A percentile compares a stretch with the other conserved stretches of the same genome.
Evolutionary conservation across 2,797 vertebrate species (phyloP).

Genomic region (Microctenopoma stevenorrisi): DNA sequence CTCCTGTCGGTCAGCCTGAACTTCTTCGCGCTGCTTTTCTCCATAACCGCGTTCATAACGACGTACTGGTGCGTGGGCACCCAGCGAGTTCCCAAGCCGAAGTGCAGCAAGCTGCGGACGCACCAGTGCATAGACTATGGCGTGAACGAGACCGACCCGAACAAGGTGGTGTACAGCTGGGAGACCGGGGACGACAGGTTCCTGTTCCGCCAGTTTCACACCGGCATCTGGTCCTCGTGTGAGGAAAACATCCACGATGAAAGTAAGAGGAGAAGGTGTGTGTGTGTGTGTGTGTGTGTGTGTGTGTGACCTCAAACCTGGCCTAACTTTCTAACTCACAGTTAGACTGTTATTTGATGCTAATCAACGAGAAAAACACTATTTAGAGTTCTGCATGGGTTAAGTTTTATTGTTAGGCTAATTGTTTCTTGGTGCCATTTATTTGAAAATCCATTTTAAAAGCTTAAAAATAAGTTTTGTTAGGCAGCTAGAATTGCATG

Average conservation of each 20-base stretch:
- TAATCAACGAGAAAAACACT: too few relatives aligned
- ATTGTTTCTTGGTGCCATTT: neutral
- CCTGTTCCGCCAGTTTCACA: conserved; percentile 93
- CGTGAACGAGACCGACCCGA: conserved; percentile 89
- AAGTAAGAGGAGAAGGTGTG: conserved; percentile 82
- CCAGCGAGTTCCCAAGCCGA: conserved; percentile 92
- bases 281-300: conserved; percentile 47
- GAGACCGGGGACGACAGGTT: conserved; percentile 95
- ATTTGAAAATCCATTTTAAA: neutral
- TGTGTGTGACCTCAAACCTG: neutral
- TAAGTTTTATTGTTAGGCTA: too few relatives aligned
- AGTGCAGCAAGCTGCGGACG: conserved; percentile 90
- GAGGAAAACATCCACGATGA: conserved; percentile 92
- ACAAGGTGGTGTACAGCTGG: conserved; percentile 94
- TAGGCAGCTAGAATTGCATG: neutral
- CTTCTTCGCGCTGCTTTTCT: conserved; percentile 92
- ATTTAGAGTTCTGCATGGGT: too few relatives aligned
- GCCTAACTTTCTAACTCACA: too few relatives aligned
- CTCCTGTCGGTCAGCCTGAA: conserved; percentile 91
- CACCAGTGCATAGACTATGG: conserved; percentile 92
- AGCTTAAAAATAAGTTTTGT: neutral
- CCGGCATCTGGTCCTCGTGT: conserved; percentile 95
- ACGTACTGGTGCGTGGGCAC: conserved; percentile 96
- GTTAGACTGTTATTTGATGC: neutral
- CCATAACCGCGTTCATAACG: conserved; percentile 92